These are phyloP conservation scores for Aphis craccivora DNA, from an alignment of 1,140 invertebrate genomes.

Conservation along the genomic window DNA sequence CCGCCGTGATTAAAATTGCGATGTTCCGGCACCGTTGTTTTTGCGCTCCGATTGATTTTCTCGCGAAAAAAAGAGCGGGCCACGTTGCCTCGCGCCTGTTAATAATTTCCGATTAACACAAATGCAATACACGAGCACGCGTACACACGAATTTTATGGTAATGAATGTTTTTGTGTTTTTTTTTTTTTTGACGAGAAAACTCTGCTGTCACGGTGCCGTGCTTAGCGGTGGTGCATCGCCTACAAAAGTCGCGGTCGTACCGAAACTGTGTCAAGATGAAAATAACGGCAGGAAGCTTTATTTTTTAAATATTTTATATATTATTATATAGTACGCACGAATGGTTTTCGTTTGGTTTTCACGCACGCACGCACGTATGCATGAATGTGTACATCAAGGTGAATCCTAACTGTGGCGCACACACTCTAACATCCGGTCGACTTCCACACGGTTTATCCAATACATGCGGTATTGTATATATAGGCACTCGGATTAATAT, in stretches of 20 bases:
- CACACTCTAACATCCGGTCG: no score
- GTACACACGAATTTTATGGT: not conserved
- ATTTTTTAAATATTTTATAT: not conserved
- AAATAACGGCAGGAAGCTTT: slow-evolving; percentile 45
- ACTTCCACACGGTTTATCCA: not conserved
- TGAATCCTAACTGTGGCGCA: not conserved
- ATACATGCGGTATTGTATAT: not conserved
- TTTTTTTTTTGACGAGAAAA: not conserved
- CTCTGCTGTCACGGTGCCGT: not conserved
- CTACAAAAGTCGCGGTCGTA: not conserved
- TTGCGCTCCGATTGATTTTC: slow-evolving; percentile 10
- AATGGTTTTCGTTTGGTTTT: slow-evolving; percentile 36
- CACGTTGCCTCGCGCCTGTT: not conserved
- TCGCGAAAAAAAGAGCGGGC: not conserved
- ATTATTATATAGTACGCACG: not conserved
- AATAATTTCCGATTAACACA: not conserved
- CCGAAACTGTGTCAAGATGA: slow-evolving; percentile 44
- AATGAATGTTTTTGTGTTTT: not conserved
- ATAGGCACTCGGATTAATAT: no score
- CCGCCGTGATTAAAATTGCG: not conserved
- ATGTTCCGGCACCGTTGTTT: slow-evolving; percentile 8
- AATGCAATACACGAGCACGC: not conserved
- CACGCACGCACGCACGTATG: not conserved
- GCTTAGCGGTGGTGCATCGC: not conserved
- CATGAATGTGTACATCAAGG: not conserved